Base-by-base conservation (phyloP, 2,113 vertebrate genomes). In the Pelusios castaneus region DNA sequence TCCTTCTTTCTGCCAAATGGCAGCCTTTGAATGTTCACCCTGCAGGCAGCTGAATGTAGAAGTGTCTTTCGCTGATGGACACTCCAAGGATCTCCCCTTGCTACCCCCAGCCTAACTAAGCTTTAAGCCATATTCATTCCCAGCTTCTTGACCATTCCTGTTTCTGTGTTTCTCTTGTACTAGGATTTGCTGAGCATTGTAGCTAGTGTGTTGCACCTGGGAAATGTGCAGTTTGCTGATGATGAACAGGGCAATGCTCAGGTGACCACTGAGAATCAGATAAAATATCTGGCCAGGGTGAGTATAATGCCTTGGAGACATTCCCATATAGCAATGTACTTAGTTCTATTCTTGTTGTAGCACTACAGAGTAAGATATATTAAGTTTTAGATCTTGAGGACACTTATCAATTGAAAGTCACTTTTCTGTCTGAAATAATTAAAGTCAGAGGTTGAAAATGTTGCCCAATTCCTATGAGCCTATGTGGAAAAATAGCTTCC, bases 151-250 rank as follows among this genome's bases (percentile, higher is more conserved):
- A 4, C 38, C 52, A 52, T 81, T 41, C 7, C 43, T 41, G 91
- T 4, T 94, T 58, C 47, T 45, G 25, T 90, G 17, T 90, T 91
- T 49, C 45, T 88, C 43, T 81, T 34, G 4, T 52, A 21, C 52
- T 88, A 99, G 99, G 99, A 99, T 94, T 90, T 99, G 95, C 96
- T 99, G 97, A 99, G 99, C 96, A 98, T 99, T 2, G 98, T 99
- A 47, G 99, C 99, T 88, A 99, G 99, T 0, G 99, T 99, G 76
- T 98, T 99, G 34, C 99, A 99, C 90, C 95, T 99, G 95, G 99
- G 99, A 21, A 99, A 99, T 5, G 98, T 99, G 91, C 99, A 99
- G 95, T 99, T 99, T 80, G 98, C 98, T 7, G 98, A 97, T 1
- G 98, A 99, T 2, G 99, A 99, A 43, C 98, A 99, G 80, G 99